These are phyloP conservation scores for Platorchestia sp. DNA, from an alignment of 1,140 invertebrate genomes.

Conservation along the genomic window DNA sequence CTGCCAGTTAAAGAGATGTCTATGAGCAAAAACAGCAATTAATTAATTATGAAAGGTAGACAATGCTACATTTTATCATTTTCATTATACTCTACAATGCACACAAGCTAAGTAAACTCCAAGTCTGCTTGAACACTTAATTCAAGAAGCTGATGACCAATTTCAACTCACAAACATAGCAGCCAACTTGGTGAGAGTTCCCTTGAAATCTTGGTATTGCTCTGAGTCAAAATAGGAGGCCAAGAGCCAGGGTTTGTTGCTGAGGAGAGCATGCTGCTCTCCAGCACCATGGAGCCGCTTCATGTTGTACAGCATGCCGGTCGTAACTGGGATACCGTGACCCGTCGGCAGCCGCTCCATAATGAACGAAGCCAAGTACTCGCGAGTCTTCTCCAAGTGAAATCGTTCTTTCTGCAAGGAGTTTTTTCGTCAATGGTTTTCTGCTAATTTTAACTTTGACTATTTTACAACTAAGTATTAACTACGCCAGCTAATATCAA, in stretches of 20 bases:
- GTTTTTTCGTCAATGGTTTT: too few relatives aligned
- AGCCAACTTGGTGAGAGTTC: conserved; percentile 76
- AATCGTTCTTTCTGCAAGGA: conserved; percentile 71
- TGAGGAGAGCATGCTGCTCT: not conserved
- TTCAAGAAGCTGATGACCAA: conserved; percentile 72
- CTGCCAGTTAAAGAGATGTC: not conserved
- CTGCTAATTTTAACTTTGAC: too few relatives aligned
- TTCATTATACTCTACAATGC: not conserved
- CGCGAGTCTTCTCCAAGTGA: conserved; percentile 70
- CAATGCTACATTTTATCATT: too few relatives aligned
- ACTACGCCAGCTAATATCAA: too few relatives aligned
- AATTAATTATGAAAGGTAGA: too few relatives aligned
- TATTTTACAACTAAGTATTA: too few relatives aligned
- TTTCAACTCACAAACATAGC: conserved; percentile 76
- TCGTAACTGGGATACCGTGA: conserved; percentile 69
- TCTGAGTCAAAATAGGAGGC: conserved; percentile 72
- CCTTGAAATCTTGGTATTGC: conserved; percentile 74
- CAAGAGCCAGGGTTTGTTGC: conserved; percentile 72
- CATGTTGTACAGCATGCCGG: conserved; percentile 68
- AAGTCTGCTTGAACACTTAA: not conserved
- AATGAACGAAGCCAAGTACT: conserved; percentile 71
- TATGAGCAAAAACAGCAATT: not conserved
- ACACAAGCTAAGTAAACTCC: not conserved
- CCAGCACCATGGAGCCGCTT: not conserved
- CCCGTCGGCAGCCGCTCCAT: conserved; percentile 70